These are phyloP conservation scores for Urechis unicinctus DNA, from an alignment of 2,888 invertebrate genomes.

Conservation along the genomic window DNA sequence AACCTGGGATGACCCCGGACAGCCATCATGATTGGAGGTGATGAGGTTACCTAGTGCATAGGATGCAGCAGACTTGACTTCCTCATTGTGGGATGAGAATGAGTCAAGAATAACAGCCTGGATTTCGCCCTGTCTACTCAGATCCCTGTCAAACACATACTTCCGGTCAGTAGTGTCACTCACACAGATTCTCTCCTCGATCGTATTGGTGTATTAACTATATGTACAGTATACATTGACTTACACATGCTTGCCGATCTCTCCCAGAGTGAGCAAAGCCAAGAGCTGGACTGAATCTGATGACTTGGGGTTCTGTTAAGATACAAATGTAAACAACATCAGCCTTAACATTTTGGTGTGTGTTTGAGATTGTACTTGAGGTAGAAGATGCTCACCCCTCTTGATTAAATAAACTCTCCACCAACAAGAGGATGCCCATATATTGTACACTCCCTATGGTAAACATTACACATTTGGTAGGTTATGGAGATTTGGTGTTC, in stretches of 20 bases:
- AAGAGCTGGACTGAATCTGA: slow-evolving; percentile 71
- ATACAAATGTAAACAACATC: slow-evolving; percentile 39
- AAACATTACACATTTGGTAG: neutral
- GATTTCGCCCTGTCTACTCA: slow-evolving; percentile 47
- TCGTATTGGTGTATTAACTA: too few relatives aligned
- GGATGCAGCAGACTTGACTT: slow-evolving; percentile 95
- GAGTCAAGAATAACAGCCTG: slow-evolving; percentile 63
- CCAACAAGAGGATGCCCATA: too few relatives aligned
- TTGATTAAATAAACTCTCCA: too few relatives aligned
- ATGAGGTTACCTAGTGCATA: slow-evolving; percentile 70
- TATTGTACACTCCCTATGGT: too few relatives aligned
- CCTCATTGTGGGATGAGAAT: slow-evolving; percentile 86
- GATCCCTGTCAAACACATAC: slow-evolving; percentile 38
- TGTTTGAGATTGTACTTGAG: too few relatives aligned
- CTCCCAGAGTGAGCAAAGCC: slow-evolving; percentile 88
- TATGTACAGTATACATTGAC: too few relatives aligned
- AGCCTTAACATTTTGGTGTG: too few relatives aligned
- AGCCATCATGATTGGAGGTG: neutral
- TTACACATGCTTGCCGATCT: slow-evolving; percentile 90
- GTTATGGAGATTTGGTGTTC: too few relatives aligned
- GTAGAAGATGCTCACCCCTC: too few relatives aligned
- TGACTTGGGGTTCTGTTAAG: slow-evolving; percentile 51
- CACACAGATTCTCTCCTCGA: too few relatives aligned
- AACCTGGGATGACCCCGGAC: neutral
- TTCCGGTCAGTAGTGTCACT: too few relatives aligned